These are phyloP conservation scores for Tamias sibiricus DNA, from an alignment of 2,113 vertebrate species.

Conservation along the genomic window DNA sequence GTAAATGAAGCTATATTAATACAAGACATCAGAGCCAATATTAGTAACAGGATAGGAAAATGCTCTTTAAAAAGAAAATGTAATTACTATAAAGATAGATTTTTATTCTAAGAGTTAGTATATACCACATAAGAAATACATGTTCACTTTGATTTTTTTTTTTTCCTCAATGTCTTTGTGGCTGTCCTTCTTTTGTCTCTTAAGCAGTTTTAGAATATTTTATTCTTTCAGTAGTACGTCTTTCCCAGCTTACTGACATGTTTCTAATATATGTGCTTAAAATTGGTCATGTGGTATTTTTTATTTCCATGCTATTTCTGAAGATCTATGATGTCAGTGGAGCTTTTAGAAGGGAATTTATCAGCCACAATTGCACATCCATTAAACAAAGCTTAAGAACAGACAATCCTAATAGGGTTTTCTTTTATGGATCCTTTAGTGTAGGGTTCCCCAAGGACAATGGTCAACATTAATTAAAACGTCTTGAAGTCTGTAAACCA, in stretches of 20 bases:
- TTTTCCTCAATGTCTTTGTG: background rate
- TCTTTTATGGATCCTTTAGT: slow-evolving; percentile 15
- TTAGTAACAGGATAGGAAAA: background rate
- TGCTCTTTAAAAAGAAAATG: slow-evolving; percentile 43
- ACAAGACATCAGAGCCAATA: background rate
- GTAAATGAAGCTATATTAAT: slow-evolving; percentile 27
- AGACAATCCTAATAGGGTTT: slow-evolving; percentile 27
- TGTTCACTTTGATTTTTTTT: slow-evolving; percentile 30
- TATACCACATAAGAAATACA: background rate
- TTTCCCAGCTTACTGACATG: background rate
- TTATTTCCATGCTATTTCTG: background rate
- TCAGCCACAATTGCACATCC: background rate
- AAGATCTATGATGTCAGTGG: background rate
- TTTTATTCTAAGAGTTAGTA: background rate
- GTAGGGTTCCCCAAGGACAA: background rate
- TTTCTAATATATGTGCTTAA: slow-evolving; percentile 54
- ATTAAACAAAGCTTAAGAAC: slow-evolving; percentile 34
- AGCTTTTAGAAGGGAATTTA: slow-evolving; percentile 31
- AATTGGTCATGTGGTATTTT: slow-evolving; percentile 1
- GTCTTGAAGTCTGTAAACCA: background rate
- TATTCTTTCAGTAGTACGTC: background rate
- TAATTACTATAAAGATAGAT: background rate
- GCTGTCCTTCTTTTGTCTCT: background rate
- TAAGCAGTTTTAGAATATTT: slow-evolving; percentile 29
- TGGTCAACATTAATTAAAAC: slow-evolving; percentile 30